Evolutionary conservation across 2,797 vertebrate genomes (phyloP).

Genomic region (Dromococcyx pavoninus): DNA sequence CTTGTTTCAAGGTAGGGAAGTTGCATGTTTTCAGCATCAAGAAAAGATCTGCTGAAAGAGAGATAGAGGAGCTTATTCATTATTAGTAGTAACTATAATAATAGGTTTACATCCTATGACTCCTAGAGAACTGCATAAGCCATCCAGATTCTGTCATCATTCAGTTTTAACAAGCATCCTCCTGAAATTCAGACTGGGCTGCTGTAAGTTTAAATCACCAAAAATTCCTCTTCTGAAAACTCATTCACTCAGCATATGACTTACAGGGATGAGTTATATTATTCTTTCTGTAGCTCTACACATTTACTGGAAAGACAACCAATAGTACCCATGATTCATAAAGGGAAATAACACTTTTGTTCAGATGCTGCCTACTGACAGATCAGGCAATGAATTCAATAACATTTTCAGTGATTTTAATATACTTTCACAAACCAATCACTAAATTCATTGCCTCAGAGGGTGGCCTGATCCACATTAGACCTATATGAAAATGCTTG

Average conservation of each 20-base stretch:
- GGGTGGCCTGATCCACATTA: background rate
- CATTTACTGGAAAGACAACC: conserved; percentile 43
- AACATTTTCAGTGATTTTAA: conserved; percentile 32
- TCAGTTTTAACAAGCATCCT: conserved; percentile 25
- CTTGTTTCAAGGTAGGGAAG: background rate
- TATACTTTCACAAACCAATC: conserved; percentile 12
- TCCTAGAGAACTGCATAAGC: conserved; percentile 12
- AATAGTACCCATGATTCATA: conserved; percentile 36
- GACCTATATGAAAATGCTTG: background rate
- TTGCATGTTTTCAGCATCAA: background rate
- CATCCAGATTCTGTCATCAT: background rate
- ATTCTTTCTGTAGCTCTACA: conserved; percentile 14
- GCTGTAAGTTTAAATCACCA: conserved; percentile 45
- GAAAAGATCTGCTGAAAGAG: background rate
- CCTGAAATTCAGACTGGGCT: conserved; percentile 17
- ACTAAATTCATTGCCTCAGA: conserved; percentile 4
- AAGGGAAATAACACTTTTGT: conserved; percentile 13
- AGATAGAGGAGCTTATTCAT: background rate
- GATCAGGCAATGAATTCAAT: conserved; percentile 30
- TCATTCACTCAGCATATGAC: conserved; percentile 32
- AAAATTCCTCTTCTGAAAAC: conserved; percentile 26
- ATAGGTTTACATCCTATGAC: background rate
- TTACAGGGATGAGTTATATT: conserved; percentile 12
- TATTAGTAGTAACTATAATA: background rate
- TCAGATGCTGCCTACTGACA: conserved; percentile 38